Conservation (phyloP, 1,140 invertebrate species). For the Helicorthomorpha holstii region DNA sequence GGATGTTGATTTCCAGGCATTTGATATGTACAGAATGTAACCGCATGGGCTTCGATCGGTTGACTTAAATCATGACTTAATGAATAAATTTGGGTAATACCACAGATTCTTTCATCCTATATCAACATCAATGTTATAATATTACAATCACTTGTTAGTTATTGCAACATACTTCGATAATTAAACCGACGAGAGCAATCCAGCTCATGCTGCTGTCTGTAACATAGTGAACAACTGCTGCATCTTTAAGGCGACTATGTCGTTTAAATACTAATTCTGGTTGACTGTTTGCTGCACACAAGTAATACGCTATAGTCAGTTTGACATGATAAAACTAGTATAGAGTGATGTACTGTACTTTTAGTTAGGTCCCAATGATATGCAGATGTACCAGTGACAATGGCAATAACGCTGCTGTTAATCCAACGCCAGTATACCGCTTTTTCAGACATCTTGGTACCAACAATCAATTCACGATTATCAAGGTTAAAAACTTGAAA, state of each 20-base stretch:
- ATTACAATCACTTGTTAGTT: not conserved
- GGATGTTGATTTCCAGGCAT: conserved; percentile 22
- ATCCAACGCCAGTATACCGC: conserved; percentile 26
- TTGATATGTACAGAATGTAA: conserved; percentile 23
- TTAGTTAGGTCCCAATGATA: conserved; percentile 25
- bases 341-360: conserved; percentile 15
- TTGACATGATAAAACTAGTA: no score
- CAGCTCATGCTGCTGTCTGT: conserved; percentile 23
- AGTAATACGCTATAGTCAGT: no score
- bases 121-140: conserved; percentile 1
- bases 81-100: conserved; percentile 25
- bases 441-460: conserved; percentile 19
- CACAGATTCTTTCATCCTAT: conserved; percentile 25
- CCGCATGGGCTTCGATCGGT: conserved; percentile 25
- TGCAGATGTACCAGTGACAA: conserved; percentile 23
- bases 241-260: conserved; percentile 21
- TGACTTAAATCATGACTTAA: conserved; percentile 25
- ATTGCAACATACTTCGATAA: conserved; percentile 23
- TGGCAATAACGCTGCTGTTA: conserved; percentile 22
- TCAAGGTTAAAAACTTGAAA: conserved; percentile 27
- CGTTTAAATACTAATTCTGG: conserved; percentile 22
- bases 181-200: conserved; percentile 24
- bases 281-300: conserved; percentile 13
- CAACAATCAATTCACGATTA: conserved; percentile 19
- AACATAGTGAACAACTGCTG: conserved; percentile 25